Percentiles rank a stretch among this genome's conserved stretches.
These are phyloP conservation scores for Bolinopsis microptera DNA, from an alignment of 37 sponge, comb jelly and placozoan species.

Conservation along the genomic window DNA sequence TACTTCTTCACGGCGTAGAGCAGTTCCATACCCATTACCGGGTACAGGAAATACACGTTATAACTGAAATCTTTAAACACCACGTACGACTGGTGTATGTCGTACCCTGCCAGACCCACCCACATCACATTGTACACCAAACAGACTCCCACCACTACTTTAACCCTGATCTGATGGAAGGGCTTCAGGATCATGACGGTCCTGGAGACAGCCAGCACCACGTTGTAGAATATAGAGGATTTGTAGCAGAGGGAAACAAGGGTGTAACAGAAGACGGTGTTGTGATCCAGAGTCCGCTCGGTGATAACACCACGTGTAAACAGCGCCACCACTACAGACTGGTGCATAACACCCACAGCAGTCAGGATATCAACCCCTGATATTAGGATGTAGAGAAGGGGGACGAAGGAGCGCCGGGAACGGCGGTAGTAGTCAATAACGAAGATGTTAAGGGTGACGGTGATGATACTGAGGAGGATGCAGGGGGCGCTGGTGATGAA, in stretches of 20 bases:
- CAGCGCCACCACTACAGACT: not conserved
- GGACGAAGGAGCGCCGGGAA: not conserved
- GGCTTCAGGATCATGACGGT: not conserved
- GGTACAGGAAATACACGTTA: not conserved
- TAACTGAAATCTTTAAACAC: not conserved
- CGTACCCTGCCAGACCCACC: not conserved
- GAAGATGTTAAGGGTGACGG: not conserved
- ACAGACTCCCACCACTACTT: not conserved
- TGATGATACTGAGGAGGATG: not conserved
- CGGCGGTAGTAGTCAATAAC: not conserved
- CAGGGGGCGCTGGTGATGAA: not conserved
- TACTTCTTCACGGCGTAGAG: not conserved
- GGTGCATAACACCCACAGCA: not conserved
- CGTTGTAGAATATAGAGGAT: not conserved
- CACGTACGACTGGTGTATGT: not conserved
- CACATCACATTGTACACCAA: not conserved
- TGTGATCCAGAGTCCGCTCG: not conserved
- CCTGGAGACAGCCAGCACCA: not conserved
- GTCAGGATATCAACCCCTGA: not conserved
- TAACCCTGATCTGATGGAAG: not conserved
- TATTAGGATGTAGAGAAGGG: not conserved
- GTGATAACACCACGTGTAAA: not conserved
- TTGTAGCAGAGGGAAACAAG: not conserved
- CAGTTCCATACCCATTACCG: not conserved
- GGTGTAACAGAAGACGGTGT: not conserved